phyloP scores from a whole-genome alignment of 1,140 invertebrate species.

The Ceratosolen solmsi region DNA sequence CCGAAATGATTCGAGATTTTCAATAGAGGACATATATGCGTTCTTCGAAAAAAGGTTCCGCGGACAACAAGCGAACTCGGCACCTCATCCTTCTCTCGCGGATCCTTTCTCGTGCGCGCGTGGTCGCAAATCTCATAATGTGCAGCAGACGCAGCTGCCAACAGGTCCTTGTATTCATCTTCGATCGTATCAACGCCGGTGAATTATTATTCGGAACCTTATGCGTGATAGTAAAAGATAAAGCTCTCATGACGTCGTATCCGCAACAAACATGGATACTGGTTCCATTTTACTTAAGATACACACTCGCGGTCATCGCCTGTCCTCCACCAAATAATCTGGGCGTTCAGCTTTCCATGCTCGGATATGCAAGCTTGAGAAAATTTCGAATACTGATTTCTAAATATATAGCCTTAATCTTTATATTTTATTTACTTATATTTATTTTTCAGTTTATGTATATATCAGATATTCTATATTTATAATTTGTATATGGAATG shows the following conservation, averaged over 20 bases:
- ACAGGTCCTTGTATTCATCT: constrained; percentile 64
- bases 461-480: no score
- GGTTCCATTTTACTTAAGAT: background rate
- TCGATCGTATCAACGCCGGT: constrained; percentile 64
- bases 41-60: background rate
- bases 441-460: no score
- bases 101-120: no score
- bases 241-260: constrained; percentile 50
- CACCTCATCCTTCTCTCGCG: background rate
- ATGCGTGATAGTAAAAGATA: constrained; percentile 59
- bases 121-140: background rate
- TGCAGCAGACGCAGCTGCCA: constrained; percentile 60
- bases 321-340: background rate
- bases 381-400: background rate
- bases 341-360: background rate
- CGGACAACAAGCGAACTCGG: background rate
- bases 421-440: background rate
- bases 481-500: no score
- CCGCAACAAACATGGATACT: background rate
- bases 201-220: constrained; percentile 64
- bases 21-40: background rate
- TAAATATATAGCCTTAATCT: background rate
- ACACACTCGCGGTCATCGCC: background rate
- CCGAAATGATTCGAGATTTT: background rate
- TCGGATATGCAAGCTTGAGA: background rate